Evolutionary conservation across 1,140 invertebrate genomes (phyloP), one percentile per base, ranked within the genome.

Genomic region (Drosophila trapezifrons): DNA sequence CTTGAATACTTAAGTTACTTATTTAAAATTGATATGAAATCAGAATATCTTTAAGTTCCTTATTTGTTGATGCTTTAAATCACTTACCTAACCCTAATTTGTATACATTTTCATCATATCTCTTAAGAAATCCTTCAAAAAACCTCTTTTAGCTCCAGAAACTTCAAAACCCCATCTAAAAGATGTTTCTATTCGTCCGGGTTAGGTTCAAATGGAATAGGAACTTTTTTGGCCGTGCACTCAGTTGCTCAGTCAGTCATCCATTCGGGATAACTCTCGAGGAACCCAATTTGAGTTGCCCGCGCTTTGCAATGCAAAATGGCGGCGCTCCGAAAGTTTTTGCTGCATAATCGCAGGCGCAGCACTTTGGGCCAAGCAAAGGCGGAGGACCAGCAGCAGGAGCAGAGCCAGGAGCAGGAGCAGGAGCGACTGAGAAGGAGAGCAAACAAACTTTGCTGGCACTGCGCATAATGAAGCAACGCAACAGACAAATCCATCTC

Each of bases 291-390:
- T 87, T 87, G 76, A 82, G 83, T 87, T 84, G 64, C 71, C 59
- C 67, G 67, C 80, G 84, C 76, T 87, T 87, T 87, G 85, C 84
- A 87, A 78, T 87, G 80, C 85, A 87, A 87, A 87, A 87, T 78
- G 76, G 64, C 76, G 72, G 52, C 66, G 70, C 37, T 83, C 47
- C 64, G 43, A 87, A 87, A 87, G 52, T 87, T 87, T 87, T 89
- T 84, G 73, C 79, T 87, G 84, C 84, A 89, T 87, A 87, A 89
- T 87, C 84, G 84, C 84, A 84, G 83, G 84, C 84, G 76, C 84
- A 87, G 79, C 83, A 81, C 72, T 87, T 83, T 87, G 64, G 65
- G 65, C 62, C 60, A 69, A 59, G 62, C 66, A 49, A 67, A 87
- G 65, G 35, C 13, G 12, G 13, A 37, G 37, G 7, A 18, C n/a